Evolutionary conservation across 2,888 invertebrate species (phyloP), one percentile per base, ranked within the genome.

Genomic region (Luperina nickerlii): DNA sequence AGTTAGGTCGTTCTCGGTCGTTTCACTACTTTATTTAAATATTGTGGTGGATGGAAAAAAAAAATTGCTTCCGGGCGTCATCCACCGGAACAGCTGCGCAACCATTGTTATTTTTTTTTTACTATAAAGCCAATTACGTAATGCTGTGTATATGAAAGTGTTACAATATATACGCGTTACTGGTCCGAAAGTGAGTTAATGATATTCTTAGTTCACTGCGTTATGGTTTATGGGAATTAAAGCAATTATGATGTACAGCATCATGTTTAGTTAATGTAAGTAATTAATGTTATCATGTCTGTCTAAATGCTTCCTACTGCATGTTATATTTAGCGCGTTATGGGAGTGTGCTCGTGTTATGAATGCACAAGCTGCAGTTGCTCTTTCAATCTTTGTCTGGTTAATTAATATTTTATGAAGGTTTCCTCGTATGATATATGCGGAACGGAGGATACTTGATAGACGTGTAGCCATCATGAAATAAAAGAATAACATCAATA

Each of bases 131-230:
- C 78, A 88, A 90, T 94, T 94, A 93, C 93, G 91, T 93, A 94
- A 96, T 87, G 77, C 88, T 57, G 83, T 79, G n/a, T 78, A 81
- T 86, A 91, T 86, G 94, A 95, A 95, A 95, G 94, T 94, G 95
- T 94, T 91, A 92, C 91, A 92, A 88, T 93, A 92, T 92, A 87
- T 93, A 93, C 92, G 93, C 91, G 79, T 86, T 88, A 88, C 91
- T 88, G 92, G 89, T 92, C 92, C 92, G 96, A 96, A 95, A 96
- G 96, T 93, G 95, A 96, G 94, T 94, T 95, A 94, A 94, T 95
- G 91, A 86, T 89, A 93, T 93, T 92, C 92, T 88, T 81, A 62
- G 71, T 82, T 86, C 38, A 72, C 54, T 45, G 67, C 54, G 38
- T 70, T 81, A 81, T 83, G 85, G 85, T 86, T 87, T 85, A 86